Conservation (phyloP, 1,140 invertebrate species). For the Neodiprion lecontei region DNA sequence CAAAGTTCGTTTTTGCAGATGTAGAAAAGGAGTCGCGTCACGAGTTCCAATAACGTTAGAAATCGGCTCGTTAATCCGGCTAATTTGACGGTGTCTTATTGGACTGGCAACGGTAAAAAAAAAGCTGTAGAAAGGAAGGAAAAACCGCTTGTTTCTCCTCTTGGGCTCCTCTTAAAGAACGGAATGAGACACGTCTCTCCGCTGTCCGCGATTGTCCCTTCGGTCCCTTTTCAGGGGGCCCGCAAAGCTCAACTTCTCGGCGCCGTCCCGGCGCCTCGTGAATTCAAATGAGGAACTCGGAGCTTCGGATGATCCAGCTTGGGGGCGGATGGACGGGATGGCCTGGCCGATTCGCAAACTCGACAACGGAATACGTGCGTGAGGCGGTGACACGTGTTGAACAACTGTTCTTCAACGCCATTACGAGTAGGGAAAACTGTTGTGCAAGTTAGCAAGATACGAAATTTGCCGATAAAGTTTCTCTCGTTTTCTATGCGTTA, state of each 20-base stretch:
- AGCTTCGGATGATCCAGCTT: too few species aligned
- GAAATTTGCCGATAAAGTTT: too few species aligned
- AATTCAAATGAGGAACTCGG: slow-evolving; percentile 34
- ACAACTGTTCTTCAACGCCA: too few species aligned
- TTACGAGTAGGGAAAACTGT: too few species aligned
- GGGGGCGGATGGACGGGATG: too few species aligned
- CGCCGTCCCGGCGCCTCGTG: slow-evolving; percentile 20
- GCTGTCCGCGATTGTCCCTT: slow-evolving; percentile 43
- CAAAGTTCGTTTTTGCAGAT: too few species aligned
- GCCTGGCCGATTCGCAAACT: too few species aligned
- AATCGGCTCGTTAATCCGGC: not conserved
- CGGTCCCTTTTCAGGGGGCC: slow-evolving; percentile 13
- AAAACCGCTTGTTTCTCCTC: not conserved
- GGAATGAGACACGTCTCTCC: slow-evolving; percentile 40
- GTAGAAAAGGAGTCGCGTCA: not conserved
- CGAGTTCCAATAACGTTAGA: not conserved
- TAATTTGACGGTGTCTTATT: not conserved
- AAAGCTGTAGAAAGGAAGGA: not conserved
- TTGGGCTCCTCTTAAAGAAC: too few species aligned
- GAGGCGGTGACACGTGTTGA: too few species aligned
- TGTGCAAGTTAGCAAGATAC: too few species aligned
- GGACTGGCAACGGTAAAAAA: not conserved
- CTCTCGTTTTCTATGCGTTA: too few species aligned
- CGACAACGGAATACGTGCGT: too few species aligned
- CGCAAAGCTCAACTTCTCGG: not conserved